phyloP scores from a whole-genome alignment of 2,113 vertebrate genomes.

The Campylomormyrus tamandua region DNA sequence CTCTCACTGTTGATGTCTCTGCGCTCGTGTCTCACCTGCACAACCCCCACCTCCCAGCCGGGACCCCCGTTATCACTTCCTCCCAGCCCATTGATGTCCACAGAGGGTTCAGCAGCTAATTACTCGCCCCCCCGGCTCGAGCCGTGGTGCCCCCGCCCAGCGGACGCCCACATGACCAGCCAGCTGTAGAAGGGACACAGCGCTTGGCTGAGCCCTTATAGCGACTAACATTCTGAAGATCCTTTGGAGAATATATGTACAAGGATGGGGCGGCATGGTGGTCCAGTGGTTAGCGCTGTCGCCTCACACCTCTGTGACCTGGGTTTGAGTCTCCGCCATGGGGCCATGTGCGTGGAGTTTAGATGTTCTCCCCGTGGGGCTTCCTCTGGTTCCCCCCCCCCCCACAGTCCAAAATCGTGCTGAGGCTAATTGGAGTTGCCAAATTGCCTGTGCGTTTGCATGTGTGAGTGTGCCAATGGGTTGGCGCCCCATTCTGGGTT shows the following conservation, averaged over 20 bases:
- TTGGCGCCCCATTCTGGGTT: neutral
- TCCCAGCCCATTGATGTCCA: neutral
- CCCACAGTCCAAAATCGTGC: neutral
- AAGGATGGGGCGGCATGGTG: neutral
- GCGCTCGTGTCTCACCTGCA: neutral
- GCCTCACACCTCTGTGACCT: neutral
- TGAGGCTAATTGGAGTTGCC: neutral
- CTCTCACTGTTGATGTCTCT: neutral
- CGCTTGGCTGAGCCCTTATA: neutral
- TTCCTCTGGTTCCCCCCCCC: neutral
- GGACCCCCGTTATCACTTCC: neutral
- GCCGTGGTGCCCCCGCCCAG: neutral
- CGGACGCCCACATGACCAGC: neutral
- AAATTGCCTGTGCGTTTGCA: neutral
- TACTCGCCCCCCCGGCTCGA: neutral
- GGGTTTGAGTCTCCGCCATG: neutral
- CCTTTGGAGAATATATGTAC: neutral
- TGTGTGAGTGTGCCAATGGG: neutral
- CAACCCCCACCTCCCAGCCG: neutral
- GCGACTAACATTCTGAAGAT: neutral
- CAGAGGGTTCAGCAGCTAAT: neutral
- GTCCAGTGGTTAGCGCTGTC: neutral
- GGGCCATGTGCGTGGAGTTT: neutral
- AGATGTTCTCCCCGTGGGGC: neutral
- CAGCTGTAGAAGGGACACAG: neutral